Evolutionary conservation across 2,797 vertebrate species (phyloP).

Genomic region (Myripristis murdjan): DNA sequence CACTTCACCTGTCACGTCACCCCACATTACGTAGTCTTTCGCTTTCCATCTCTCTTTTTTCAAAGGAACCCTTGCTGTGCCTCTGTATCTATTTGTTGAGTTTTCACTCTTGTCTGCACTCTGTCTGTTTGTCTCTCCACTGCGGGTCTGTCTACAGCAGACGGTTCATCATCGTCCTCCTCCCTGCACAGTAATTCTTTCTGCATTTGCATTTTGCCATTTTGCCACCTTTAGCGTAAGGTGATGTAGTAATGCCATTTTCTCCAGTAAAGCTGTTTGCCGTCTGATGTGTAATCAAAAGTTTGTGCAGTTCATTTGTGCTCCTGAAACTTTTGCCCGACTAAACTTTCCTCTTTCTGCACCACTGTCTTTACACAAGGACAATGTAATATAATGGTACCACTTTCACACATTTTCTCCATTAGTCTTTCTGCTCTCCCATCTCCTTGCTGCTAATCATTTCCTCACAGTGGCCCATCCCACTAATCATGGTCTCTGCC

Average conservation of each 20-base stretch:
- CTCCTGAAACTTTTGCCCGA: constrained; percentile 1
- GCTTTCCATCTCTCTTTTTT: constrained; percentile 5
- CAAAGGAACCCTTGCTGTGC: constrained; percentile 26
- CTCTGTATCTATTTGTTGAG: constrained; percentile 36
- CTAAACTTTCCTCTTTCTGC: not conserved
- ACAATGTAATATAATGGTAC: constrained; percentile 34
- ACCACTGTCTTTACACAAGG: constrained; percentile 35
- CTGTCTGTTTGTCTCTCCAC: constrained; percentile 38
- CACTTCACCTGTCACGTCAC: constrained; percentile 72
- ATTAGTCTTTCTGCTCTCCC: constrained; percentile 44
- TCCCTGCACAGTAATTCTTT: constrained; percentile 2
- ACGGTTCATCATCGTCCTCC: constrained; percentile 33
- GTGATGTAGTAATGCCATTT: constrained; percentile 19
- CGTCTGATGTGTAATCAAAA: not conserved
- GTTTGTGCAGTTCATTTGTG: constrained; percentile 13
- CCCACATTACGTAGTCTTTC: constrained; percentile 57
- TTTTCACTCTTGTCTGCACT: constrained; percentile 26
- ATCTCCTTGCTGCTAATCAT: constrained; percentile 36
- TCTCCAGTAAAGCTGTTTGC: constrained; percentile 7
- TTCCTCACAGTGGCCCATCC: constrained; percentile 23
- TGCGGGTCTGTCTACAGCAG: constrained; percentile 29
- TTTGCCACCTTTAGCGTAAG: constrained; percentile 22
- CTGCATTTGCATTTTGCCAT: constrained; percentile 27
- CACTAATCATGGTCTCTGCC: constrained; percentile 56
- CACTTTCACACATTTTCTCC: constrained; percentile 29